Percentiles rank a stretch among this genome's conserved stretches.
Conservation (phyloP, 2,113 vertebrate genomes). For the Girardinichthys multiradiatus region DNA sequence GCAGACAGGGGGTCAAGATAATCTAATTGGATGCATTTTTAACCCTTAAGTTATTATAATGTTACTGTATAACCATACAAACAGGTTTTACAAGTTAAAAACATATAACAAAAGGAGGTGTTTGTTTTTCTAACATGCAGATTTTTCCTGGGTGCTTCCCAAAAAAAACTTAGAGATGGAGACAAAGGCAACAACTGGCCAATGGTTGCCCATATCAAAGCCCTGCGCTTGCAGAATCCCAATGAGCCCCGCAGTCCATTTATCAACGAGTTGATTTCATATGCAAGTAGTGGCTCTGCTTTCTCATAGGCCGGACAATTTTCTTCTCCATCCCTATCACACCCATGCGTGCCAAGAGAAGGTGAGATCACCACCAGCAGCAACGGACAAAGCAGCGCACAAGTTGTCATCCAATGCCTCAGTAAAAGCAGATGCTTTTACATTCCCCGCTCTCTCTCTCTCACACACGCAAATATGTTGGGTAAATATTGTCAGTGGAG, state of each 20-base stretch:
- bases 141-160: constrained; percentile 34
- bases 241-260: constrained; percentile 63
- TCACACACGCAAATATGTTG: not conserved
- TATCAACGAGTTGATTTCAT: constrained; percentile 71
- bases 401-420: constrained; percentile 5
- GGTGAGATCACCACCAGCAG: constrained; percentile 71
- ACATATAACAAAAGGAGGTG: not conserved
- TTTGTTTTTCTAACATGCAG: constrained; percentile 62
- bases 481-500: constrained; percentile 35
- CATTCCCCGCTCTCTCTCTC: not conserved
- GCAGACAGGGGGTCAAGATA: not conserved
- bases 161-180: constrained; percentile 67
- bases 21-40: constrained; percentile 42
- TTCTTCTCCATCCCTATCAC: constrained; percentile 41
- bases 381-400: constrained; percentile 60
- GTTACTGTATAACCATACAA: not conserved
- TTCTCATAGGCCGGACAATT: constrained; percentile 57
- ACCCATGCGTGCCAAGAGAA: constrained; percentile 36
- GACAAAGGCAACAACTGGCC: constrained; percentile 75
- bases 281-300: constrained; percentile 63
- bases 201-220: constrained; percentile 58
- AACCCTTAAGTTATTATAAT: constrained; percentile 43
- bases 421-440: not conserved
- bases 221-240: constrained; percentile 55
- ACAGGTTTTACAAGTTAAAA: not conserved